Base-by-base conservation (phyloP, 2,888 invertebrate genomes). In the Megalurothrips usitatus region DNA sequence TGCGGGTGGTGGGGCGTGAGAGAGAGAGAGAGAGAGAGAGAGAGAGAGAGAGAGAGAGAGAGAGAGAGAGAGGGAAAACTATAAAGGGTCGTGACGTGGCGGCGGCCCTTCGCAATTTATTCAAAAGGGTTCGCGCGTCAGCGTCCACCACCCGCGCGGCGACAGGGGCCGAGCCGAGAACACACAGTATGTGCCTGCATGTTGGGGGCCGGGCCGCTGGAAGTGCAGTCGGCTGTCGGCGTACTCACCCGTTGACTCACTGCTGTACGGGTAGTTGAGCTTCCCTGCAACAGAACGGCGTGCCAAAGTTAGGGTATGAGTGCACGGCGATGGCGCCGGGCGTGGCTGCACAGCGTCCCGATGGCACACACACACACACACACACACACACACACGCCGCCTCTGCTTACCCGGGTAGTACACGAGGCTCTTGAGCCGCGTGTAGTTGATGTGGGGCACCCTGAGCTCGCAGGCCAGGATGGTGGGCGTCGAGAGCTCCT, bases 391-490 rank as follows among this genome's bases (percentile, higher is more conserved):
- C n/a, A n/a, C n/a, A n/a, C n/a, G n/a, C 34, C 34, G 34, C 6
- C 34, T 43, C 34, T 6, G 58, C 58, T 84, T 83, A 86, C 86
- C 86, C 85, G 86, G 85, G 82, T 85, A 85, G 83, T 85, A 86
- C n/a, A 86, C 82, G 78, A 85, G 83, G 23, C 84, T 85, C 84
- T 84, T 85, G 81, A 84, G 84, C 23, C 83, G 82, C 14, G 83
- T 83, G 81, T 86, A 86, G 48, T 85, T 84, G 19, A 85, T 85
- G 81, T 85, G 84, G 6, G 86, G 85, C 75, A 86, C 86, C 79
- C 82, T 84, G 78, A 86, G 84, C 82, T 85, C 85, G 83, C 86
- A 86, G 82, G 85, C 86, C 82, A 86, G 84, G 26, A 84, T 82
- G n/a, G 86, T 84, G 23, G 84, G 84, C 11, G 84, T 81, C 58